Evolutionary conservation across 2,113 vertebrate species (phyloP), one percentile per base, ranked within the genome.

Genomic region (Steatornis caripensis): DNA sequence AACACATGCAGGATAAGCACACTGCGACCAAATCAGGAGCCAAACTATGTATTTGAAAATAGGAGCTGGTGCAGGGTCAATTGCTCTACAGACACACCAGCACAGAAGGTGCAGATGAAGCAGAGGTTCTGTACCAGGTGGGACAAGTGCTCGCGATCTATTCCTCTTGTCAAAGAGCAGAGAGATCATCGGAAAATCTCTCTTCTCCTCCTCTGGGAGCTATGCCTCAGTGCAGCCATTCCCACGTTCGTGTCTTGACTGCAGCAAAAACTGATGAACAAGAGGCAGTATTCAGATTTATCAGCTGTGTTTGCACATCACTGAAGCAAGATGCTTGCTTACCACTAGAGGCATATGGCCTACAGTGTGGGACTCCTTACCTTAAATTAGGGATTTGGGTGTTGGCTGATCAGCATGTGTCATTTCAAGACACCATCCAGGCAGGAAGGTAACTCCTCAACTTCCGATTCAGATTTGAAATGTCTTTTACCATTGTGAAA

Each of bases 221-320:
- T 66, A 19, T 58, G 24, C 34, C 64, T 55, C 61, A 24, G 22
- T 19, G 20, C 9, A 55, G 46, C n/a, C 22, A 60, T n/a, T 84
- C 32, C 53, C 57, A 87, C 0, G 0, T 13, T 62, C 46, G 8
- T 5, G 16, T 27, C 62, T 7, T 29, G 27, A 66, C 30, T 21
- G 64, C 34, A 87, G 45, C 58, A 87, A 39, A 48, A 77, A 60
- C 0, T 15, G 20, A 49, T 9, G 36, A n/a, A 54, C 0, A 30
- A 16, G 0, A 82, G 18, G n/a, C 29, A 65, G 49, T 6, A 62
- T 3, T 80, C 10, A 4, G 39, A 64, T 58, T 71, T 88, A 36
- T 12, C 29, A 86, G 71, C 32, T 54, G 46, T 0, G 1, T 36
- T 37, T 86, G 51, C 49, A 75, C 0, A 0, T 11, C 7, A 1